Evolutionary conservation across 23 tunicate species (phyloP).

Genomic region (Trididemnum nubilum): DNA sequence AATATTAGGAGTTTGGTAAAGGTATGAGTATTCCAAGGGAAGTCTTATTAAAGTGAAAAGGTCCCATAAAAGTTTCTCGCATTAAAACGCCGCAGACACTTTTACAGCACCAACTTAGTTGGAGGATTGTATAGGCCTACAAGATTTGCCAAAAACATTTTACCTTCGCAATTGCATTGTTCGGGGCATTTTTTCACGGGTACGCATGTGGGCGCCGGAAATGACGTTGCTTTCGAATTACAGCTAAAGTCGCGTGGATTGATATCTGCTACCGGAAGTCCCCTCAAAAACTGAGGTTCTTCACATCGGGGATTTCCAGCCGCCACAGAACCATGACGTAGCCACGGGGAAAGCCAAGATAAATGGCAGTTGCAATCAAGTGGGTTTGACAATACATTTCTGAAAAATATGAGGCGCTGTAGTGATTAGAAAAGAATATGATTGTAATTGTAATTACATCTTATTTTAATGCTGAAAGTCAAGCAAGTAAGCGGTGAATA

Average conservation of each 20-base stretch:
- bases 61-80: too few species aligned
- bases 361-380: conserved; percentile 83
- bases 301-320: conserved; percentile 82
- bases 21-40: too few species aligned
- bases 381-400: conserved; percentile 79
- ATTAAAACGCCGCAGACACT: too few species aligned
- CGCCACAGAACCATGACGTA: conserved; percentile 48
- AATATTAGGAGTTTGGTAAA: too few species aligned
- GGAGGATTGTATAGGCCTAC: too few species aligned
- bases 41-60: too few species aligned
- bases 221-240: conserved; percentile 5
- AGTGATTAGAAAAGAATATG: background rate
- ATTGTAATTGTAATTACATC: too few species aligned
- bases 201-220: conserved; percentile 51
- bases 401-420: too few species aligned
- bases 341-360: conserved; percentile 77
- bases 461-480: too few species aligned
- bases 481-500: too few species aligned
- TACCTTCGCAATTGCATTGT: conserved; percentile 71
- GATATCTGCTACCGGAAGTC: conserved; percentile 80
- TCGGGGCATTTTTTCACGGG: conserved; percentile 66
- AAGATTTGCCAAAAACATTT: too few species aligned
- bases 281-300: conserved; percentile 42
- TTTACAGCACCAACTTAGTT: too few species aligned
- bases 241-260: conserved; percentile 81